Percentiles rank a stretch among this genome's conserved stretches.
Conservation (phyloP, 2,113 vertebrate species). For the Leptocoma aspasia region DNA sequence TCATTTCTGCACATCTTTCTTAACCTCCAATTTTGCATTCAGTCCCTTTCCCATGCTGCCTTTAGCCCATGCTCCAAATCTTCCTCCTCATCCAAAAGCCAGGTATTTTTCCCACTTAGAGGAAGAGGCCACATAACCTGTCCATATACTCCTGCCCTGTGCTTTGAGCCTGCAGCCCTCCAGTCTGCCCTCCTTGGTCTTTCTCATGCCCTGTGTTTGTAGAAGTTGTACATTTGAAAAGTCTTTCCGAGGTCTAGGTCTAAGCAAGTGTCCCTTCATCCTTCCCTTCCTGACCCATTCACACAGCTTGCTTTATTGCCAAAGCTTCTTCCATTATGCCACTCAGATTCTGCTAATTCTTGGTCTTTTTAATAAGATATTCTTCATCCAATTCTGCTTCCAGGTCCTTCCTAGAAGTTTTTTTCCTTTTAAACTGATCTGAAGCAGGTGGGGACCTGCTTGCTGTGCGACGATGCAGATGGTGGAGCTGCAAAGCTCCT, state of each 20-base stretch:
- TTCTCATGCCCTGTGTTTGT: not conserved
- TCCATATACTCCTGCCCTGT: not conserved
- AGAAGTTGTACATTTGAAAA: not conserved
- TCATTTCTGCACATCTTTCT: not conserved
- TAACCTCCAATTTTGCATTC: not conserved
- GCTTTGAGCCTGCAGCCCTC: not conserved
- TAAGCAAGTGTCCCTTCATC: not conserved
- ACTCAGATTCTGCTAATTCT: not conserved
- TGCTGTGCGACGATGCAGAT: rapidly evolving
- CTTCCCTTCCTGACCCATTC: not conserved
- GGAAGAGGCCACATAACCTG: not conserved
- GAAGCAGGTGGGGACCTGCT: not conserved
- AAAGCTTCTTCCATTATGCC: not conserved
- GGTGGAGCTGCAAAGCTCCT: not conserved
- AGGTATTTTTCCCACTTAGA: not conserved
- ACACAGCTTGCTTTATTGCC: not conserved
- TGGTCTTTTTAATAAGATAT: not conserved
- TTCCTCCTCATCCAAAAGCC: not conserved
- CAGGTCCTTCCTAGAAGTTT: not conserved
- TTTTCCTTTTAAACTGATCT: not conserved
- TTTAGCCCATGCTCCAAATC: not conserved
- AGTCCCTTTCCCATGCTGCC: not conserved
- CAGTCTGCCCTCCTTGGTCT: not conserved
- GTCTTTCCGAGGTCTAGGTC: not conserved
- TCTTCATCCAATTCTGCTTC: not conserved